Evolutionary conservation across 1,140 invertebrate species (phyloP).

Genomic region (Melanaphis sacchari): DNA sequence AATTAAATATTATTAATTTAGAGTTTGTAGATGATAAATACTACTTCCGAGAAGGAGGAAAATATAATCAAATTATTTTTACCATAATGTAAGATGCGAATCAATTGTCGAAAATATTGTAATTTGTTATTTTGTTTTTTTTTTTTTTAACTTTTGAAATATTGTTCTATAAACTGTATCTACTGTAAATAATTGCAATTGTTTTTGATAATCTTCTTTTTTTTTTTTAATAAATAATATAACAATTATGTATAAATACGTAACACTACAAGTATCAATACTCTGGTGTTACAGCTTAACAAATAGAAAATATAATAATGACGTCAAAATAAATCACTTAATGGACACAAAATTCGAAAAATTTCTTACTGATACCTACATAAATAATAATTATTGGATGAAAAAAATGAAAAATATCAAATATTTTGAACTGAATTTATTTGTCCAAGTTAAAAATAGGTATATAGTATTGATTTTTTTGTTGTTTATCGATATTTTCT

Average conservation of each 20-base stretch:
- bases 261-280: neutral
- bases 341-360: neutral
- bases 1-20: neutral
- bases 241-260: neutral
- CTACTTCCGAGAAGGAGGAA: neutral
- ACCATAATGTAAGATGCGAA: neutral
- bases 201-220: constrained; percentile 4
- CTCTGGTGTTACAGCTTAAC: neutral
- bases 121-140: neutral
- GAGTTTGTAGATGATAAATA: neutral
- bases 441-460: neutral
- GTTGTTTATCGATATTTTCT: neutral
- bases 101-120: neutral
- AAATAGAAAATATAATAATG: neutral
- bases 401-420: neutral
- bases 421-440: neutral
- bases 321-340: neutral
- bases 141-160: neutral
- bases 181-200: neutral
- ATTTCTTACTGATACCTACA: neutral
- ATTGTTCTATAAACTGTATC: neutral
- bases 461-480: neutral
- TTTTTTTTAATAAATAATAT: neutral
- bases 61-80: neutral
- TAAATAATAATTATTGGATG: neutral